Conservation (phyloP, 2,888 invertebrate species). For the Phymatocera aterrima region DNA sequence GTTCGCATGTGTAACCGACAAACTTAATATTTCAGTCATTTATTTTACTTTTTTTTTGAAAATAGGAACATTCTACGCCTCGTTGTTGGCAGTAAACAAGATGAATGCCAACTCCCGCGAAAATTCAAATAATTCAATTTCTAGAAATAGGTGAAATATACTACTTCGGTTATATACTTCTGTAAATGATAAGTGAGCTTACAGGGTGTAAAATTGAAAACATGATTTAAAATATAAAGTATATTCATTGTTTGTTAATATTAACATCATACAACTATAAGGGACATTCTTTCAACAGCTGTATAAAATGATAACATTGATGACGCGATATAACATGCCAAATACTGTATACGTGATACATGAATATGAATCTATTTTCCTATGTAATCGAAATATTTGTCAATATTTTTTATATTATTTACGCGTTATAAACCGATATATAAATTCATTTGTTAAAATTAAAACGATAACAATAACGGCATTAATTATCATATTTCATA, state of each 20-base stretch:
- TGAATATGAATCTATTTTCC: neutral
- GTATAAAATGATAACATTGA: constrained; percentile 12
- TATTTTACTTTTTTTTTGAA: neutral
- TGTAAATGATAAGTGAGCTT: neutral
- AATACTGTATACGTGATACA: constrained; percentile 4
- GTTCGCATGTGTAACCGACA: no score
- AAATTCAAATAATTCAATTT: constrained; percentile 28
- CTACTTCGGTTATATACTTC: neutral
- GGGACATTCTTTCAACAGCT: constrained; percentile 15
- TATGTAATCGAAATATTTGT: constrained; percentile 8
- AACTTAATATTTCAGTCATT: neutral
- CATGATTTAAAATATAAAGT: constrained; percentile 40
- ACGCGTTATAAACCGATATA: neutral
- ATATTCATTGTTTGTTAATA: constrained; percentile 41
- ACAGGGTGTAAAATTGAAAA: neutral
- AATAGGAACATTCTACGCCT: neutral
- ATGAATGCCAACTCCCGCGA: neutral
- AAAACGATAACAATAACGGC: neutral
- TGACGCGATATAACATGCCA: constrained; percentile 15
- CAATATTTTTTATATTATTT: neutral
- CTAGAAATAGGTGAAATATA: no score
- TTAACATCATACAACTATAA: constrained; percentile 38
- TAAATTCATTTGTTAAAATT: neutral
- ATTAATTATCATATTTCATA: neutral
- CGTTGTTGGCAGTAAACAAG: neutral